Evolutionary conservation across 2,113 vertebrate species (phyloP).

Genomic region (Desmodus rotundus): DNA sequence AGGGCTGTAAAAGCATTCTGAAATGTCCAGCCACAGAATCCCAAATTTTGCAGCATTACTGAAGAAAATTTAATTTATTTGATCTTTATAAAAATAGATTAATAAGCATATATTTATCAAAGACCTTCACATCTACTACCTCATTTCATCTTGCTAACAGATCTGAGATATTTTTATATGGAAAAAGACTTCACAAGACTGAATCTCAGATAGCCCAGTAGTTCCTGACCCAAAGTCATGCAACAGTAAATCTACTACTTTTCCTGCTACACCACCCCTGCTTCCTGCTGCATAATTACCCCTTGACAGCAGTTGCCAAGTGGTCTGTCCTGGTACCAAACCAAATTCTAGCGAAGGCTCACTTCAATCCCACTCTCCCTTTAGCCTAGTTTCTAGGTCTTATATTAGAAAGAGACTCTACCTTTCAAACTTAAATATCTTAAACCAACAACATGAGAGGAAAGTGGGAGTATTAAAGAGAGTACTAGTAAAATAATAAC

Average conservation of each 20-base stretch:
- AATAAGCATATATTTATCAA: background rate
- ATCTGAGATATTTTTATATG: background rate
- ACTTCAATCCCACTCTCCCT: background rate
- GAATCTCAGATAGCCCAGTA: background rate
- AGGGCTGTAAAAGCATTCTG: background rate
- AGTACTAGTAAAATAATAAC: background rate
- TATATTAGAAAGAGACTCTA: background rate
- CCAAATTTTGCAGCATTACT: background rate
- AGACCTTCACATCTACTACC: background rate
- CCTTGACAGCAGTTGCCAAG: background rate
- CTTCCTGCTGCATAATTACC: background rate
- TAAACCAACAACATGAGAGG: background rate
- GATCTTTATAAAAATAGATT: background rate
- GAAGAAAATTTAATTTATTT: background rate
- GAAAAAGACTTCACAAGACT: background rate
- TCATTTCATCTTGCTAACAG: background rate
- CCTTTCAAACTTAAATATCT: constrained; percentile 17
- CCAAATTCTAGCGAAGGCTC: background rate
- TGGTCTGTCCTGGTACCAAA: background rate
- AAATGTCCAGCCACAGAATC: background rate
- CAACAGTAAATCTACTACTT: background rate
- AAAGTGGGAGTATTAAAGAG: background rate
- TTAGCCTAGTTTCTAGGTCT: background rate
- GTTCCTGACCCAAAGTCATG: background rate
- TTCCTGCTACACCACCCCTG: background rate